Percentiles rank a stretch among this genome's conserved stretches.
phyloP scores from a whole-genome alignment of 1,140 invertebrate genomes.

The Gryon sp. region DNA sequence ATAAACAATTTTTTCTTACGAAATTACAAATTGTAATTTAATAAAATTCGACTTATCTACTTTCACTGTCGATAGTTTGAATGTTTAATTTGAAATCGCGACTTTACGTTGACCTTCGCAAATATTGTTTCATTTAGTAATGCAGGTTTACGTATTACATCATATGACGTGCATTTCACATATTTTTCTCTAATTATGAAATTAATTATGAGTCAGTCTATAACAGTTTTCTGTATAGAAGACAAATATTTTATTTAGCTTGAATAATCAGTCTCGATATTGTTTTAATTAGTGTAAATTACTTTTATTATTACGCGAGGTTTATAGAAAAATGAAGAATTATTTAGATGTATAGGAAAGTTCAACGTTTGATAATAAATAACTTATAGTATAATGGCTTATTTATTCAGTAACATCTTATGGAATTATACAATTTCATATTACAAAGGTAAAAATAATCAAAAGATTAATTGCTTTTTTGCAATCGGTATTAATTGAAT shows the following conservation, averaged over 20 bases:
- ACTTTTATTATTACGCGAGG: neutral
- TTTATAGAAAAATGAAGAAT: too few species aligned
- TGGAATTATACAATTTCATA: too few species aligned
- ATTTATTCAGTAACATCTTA: too few species aligned
- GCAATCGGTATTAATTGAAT: too few species aligned
- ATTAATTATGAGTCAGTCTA: constrained; percentile 30
- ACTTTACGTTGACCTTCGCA: constrained; percentile 38
- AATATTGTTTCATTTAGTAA: constrained; percentile 45
- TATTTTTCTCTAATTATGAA: constrained; percentile 5
- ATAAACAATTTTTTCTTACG: neutral
- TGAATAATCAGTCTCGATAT: constrained; percentile 6
- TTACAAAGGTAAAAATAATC: too few species aligned
- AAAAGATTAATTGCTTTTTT: too few species aligned
- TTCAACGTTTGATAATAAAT: too few species aligned
- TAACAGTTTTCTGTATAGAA: neutral
- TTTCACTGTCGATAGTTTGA: constrained; percentile 28
- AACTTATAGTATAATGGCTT: too few species aligned
- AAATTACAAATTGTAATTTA: neutral
- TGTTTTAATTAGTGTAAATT: constrained; percentile 32
- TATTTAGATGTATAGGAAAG: too few species aligned
- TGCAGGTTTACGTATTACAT: constrained; percentile 37
- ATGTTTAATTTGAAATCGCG: constrained; percentile 10
- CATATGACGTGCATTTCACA: constrained; percentile 20
- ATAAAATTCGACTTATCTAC: constrained; percentile 4
- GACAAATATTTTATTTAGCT: constrained; percentile 18